Evolutionary conservation across 1,140 invertebrate genomes (phyloP).

Genomic region (Diuraphis noxia): DNA sequence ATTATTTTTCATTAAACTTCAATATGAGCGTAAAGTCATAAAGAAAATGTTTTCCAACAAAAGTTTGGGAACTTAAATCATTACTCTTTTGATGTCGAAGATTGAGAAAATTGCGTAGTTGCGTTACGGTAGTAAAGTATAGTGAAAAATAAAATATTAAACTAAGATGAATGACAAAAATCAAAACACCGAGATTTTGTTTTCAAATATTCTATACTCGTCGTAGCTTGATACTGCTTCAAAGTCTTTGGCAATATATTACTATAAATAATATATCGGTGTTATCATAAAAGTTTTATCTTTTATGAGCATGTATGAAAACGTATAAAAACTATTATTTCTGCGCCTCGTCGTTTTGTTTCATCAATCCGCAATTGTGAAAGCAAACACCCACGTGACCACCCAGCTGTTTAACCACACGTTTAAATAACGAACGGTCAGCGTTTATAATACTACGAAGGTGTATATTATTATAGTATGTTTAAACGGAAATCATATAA

Average conservation of each 20-base stretch:
- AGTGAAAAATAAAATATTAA: slow-evolving; percentile 16
- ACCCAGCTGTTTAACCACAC: neutral
- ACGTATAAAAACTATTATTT: neutral
- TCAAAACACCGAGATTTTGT: neutral
- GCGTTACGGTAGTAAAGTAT: neutral
- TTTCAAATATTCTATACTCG: neutral
- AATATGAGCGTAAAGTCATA: neutral
- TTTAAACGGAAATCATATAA: slow-evolving; percentile 1
- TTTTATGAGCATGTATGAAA: neutral
- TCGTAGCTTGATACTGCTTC: neutral
- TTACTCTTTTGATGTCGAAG: slow-evolving; percentile 21
- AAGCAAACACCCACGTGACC: slow-evolving; percentile 30
- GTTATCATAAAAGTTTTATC: neutral
- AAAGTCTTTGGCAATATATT: neutral
- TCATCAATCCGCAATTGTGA: slow-evolving; percentile 21
- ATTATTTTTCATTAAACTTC: slow-evolving; percentile 16
- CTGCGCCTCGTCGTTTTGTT: neutral
- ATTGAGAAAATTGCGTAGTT: neutral
- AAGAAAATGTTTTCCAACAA: neutral
- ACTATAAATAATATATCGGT: neutral
- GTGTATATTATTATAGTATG: neutral
- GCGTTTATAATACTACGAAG: neutral
- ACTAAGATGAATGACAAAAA: slow-evolving; percentile 22
- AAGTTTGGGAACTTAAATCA: slow-evolving; percentile 18
- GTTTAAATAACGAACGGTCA: neutral